phyloP scores from a whole-genome alignment of 2,888 invertebrate genomes.

The Ectemnius cavifrons region DNA sequence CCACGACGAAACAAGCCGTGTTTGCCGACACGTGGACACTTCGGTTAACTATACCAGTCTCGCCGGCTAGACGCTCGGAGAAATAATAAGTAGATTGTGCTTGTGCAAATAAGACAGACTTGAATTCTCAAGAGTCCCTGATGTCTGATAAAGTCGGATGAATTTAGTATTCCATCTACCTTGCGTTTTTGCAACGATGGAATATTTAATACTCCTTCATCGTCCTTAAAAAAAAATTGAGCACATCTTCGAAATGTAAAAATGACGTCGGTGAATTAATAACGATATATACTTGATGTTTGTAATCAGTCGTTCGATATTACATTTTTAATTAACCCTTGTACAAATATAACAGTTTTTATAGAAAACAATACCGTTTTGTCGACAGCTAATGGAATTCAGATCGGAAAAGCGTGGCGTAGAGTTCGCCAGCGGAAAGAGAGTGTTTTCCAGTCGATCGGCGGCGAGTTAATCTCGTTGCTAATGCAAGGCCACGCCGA shows the following conservation, averaged over 20 bases:
- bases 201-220: too few relatives aligned
- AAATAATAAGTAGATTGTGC: background rate
- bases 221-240: too few relatives aligned
- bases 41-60: background rate
- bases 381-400: slow-evolving; percentile 26
- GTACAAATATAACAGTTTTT: background rate
- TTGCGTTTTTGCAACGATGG: too few relatives aligned
- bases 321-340: too few relatives aligned
- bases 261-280: too few relatives aligned
- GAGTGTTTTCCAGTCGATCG: slow-evolving; percentile 29
- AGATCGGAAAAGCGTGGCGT: slow-evolving; percentile 18
- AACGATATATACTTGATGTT: too few relatives aligned
- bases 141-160: too few relatives aligned
- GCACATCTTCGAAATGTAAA: too few relatives aligned
- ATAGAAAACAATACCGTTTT: background rate
- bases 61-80: background rate
- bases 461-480: slow-evolving; percentile 33
- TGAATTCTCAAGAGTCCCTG: too few relatives aligned
- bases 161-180: too few relatives aligned
- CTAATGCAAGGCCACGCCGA: slow-evolving; percentile 14
- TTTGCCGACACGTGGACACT: slow-evolving; percentile 25
- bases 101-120: too few relatives aligned
- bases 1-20: slow-evolving; percentile 58
- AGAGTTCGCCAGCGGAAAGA: background rate
- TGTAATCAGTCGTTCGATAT: too few relatives aligned